Conservation (phyloP, 2,797 vertebrate species). For the Acipenser ruthenus region DNA sequence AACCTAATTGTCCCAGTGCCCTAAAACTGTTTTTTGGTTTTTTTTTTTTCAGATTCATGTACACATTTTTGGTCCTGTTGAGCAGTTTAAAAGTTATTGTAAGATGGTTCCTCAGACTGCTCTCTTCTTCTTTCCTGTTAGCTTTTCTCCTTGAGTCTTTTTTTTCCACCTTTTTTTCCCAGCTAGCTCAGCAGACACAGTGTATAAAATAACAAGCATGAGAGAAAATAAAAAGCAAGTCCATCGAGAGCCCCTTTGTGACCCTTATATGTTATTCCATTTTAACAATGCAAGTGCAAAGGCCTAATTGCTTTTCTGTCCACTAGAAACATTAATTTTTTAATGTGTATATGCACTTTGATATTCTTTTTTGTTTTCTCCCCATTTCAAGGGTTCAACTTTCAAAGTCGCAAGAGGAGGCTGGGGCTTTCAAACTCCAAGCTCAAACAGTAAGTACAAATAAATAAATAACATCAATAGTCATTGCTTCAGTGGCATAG, state of each 20-base stretch:
- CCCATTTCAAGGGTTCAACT: slow-evolving; percentile 50
- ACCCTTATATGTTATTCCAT: too few relatives aligned
- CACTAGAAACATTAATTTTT: too few relatives aligned
- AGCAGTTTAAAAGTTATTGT: not conserved
- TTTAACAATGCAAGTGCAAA: too few relatives aligned
- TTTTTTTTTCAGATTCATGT: too few relatives aligned
- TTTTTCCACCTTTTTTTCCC: not conserved
- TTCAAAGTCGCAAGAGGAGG: slow-evolving; percentile 56
- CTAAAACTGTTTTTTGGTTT: too few relatives aligned
- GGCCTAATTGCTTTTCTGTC: not conserved
- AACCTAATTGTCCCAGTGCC: too few relatives aligned
- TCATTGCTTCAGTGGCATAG: too few relatives aligned
- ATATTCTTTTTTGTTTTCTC: not conserved
- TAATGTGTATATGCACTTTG: not conserved
- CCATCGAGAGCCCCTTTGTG: not conserved
- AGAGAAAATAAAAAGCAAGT: not conserved
- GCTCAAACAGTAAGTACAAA: slow-evolving; percentile 53
- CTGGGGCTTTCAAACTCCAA: slow-evolving; percentile 54
- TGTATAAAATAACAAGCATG: too few relatives aligned
- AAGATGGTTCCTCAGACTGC: slow-evolving; percentile 11
- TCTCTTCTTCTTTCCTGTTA: slow-evolving; percentile 16
- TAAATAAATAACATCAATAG: too few relatives aligned
- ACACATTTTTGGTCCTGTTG: too few relatives aligned
- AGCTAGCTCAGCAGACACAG: slow-evolving; percentile 15
- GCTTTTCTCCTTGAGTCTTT: slow-evolving; percentile 16